Evolutionary conservation across 2,888 invertebrate species (phyloP).

Genomic region (Bruchidius siliquastri): DNA sequence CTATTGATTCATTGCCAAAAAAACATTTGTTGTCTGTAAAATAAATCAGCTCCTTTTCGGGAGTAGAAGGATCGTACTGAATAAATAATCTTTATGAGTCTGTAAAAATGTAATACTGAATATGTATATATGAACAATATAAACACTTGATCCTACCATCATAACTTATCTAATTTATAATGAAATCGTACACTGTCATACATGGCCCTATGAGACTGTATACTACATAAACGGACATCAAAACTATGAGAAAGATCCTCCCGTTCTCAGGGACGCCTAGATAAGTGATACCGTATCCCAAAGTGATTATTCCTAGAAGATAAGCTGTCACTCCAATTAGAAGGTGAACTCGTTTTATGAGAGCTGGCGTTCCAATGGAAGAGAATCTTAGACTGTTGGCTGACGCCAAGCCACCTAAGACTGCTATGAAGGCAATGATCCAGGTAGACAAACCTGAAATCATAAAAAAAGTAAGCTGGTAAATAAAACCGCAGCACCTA

Average conservation of each 20-base stretch:
- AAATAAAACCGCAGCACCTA: too few relatives aligned
- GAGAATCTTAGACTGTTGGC: slow-evolving; percentile 4
- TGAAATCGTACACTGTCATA: slow-evolving; percentile 6
- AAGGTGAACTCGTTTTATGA: slow-evolving; percentile 19
- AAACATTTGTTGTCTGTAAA: too few relatives aligned
- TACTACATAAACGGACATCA: slow-evolving; percentile 16
- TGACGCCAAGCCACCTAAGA: slow-evolving; percentile 16
- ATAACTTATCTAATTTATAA: background rate
- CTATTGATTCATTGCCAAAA: too few relatives aligned
- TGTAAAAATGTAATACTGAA: background rate
- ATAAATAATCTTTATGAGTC: too few relatives aligned
- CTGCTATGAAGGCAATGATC: slow-evolving; percentile 18
- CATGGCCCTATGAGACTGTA: slow-evolving; percentile 18
- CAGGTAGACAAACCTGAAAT: slow-evolving; percentile 25
- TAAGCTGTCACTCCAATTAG: slow-evolving; percentile 19
- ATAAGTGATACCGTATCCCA: slow-evolving; percentile 22
- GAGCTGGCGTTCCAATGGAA: slow-evolving; percentile 7
- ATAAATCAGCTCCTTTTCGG: too few relatives aligned
- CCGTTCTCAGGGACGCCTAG: slow-evolving; percentile 12
- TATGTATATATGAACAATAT: background rate
- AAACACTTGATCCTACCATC: too few relatives aligned
- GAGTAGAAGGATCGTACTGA: too few relatives aligned
- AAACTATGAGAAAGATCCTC: slow-evolving; percentile 16
- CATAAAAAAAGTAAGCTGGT: too few relatives aligned
- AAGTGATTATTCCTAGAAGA: slow-evolving; percentile 19